These are phyloP conservation scores for Cardiocondyla obscurior DNA, from an alignment of 1,140 invertebrate species.

Conservation along the genomic window DNA sequence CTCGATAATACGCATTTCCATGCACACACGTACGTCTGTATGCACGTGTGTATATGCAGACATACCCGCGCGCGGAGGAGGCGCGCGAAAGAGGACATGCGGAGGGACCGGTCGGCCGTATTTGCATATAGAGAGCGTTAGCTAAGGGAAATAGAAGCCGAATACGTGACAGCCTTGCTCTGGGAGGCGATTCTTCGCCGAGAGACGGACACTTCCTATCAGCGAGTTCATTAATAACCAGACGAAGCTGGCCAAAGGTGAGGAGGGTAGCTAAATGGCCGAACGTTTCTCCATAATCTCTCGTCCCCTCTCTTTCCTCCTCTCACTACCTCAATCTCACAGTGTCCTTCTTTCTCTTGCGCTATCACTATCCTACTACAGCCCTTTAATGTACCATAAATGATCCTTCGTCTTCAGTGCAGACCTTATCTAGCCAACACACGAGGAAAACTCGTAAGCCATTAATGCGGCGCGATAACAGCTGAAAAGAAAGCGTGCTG, in stretches of 20 bases:
- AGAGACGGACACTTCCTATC: constrained; percentile 81
- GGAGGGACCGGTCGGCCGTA: constrained; percentile 76
- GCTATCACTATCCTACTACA: constrained; percentile 25
- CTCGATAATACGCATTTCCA: constrained; percentile 68
- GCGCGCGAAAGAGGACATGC: constrained; percentile 66
- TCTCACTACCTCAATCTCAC: neutral
- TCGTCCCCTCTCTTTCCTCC: constrained; percentile 14
- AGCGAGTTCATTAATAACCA: constrained; percentile 79
- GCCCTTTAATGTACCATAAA: constrained; percentile 70
- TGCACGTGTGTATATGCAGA: neutral
- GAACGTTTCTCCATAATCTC: constrained; percentile 68
- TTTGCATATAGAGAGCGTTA: constrained; percentile 84
- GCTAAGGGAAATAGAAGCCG: constrained; percentile 84
- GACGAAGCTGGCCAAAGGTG: constrained; percentile 70
- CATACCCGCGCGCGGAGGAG: constrained; percentile 39
- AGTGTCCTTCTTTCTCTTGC: neutral
- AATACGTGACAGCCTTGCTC: constrained; percentile 82
- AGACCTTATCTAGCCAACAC: constrained; percentile 68
- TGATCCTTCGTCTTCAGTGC: constrained; percentile 57
- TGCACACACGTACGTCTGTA: constrained; percentile 61
- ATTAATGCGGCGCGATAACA: constrained; percentile 66
- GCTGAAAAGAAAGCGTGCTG: constrained; percentile 68
- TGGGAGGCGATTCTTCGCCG: constrained; percentile 78
- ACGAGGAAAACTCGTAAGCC: constrained; percentile 69
- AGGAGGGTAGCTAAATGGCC: constrained; percentile 72